A percentile compares a stretch with the other conserved stretches of the same genome.
These are phyloP conservation scores for Myrmecobius fasciatus DNA, from an alignment of 2,113 vertebrate genomes.

Conservation along the genomic window DNA sequence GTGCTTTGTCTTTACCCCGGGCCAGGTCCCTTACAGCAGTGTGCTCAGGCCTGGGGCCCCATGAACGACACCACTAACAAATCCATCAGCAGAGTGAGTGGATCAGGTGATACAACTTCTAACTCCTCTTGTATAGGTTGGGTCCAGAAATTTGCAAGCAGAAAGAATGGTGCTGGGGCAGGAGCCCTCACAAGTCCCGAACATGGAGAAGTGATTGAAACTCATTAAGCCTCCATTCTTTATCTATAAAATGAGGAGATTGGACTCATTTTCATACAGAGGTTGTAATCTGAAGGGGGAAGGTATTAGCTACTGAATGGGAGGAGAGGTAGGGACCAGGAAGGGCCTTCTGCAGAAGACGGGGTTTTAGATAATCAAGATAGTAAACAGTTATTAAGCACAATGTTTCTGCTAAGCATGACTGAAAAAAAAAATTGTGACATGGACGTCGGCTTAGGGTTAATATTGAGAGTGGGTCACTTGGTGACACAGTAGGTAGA, in stretches of 20 bases:
- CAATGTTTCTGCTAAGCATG: background rate
- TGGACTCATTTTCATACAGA: background rate
- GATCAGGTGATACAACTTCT: background rate
- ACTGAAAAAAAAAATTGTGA: background rate
- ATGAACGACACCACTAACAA: background rate
- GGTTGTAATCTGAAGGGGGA: background rate
- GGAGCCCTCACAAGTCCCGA: background rate
- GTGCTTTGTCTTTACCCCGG: background rate
- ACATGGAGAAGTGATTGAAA: background rate
- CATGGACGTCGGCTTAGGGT: background rate
- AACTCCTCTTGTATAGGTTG: background rate
- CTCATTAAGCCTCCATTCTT: background rate
- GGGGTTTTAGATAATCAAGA: background rate
- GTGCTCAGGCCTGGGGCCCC: background rate
- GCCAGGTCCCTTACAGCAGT: background rate
- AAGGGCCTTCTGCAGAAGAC: background rate
- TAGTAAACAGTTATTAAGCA: background rate
- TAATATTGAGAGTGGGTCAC: background rate
- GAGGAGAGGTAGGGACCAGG: background rate
- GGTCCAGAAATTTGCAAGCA: background rate
- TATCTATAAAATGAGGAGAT: background rate
- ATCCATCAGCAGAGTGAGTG: background rate
- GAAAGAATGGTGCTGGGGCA: background rate
- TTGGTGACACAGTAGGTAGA: too few species aligned
- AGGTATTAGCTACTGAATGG: background rate